These are phyloP conservation scores for Holocentrus rufus DNA, from an alignment of 2,797 vertebrate species.

Conservation along the genomic window DNA sequence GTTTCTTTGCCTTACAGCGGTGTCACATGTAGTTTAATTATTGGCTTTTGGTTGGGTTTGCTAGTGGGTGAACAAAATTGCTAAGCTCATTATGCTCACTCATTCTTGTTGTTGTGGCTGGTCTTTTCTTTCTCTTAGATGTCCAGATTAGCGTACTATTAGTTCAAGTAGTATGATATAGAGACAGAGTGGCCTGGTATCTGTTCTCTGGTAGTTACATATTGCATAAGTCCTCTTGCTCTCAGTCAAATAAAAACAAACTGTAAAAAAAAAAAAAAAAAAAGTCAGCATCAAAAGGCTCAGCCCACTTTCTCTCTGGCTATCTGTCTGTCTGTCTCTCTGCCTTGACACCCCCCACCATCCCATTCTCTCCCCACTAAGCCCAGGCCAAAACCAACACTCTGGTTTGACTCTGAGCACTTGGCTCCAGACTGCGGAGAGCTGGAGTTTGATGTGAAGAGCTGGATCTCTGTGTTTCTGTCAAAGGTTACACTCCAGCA, in stretches of 20 bases:
- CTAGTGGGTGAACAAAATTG: not conserved
- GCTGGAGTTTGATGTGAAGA: conserved; percentile 36
- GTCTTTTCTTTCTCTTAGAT: not conserved
- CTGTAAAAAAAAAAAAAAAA: no score
- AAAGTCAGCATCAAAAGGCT: conserved; percentile 18
- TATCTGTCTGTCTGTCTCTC: conserved; percentile 46
- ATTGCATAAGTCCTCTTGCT: not conserved
- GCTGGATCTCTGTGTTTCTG: conserved; percentile 71
- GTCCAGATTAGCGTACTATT: not conserved
- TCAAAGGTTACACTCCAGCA: conserved; percentile 76
- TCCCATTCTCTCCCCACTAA: conserved; percentile 66
- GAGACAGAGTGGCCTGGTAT: not conserved
- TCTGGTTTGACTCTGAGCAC: conserved; percentile 75
- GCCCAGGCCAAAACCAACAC: conserved; percentile 79
- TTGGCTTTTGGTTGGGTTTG: no score
- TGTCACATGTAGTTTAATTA: no score
- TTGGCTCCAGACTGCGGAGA: conserved; percentile 69
- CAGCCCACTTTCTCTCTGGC: conserved; percentile 59
- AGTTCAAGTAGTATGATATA: conserved; percentile 10
- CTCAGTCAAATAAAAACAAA: conserved; percentile 40
- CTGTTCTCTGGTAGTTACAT: conserved; percentile 8
- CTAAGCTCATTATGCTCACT: not conserved
- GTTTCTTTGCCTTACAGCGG: no score
- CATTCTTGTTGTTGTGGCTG: not conserved
- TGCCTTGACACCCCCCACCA: conserved; percentile 48